A percentile compares a stretch with the other conserved stretches of the same genome.
phyloP scores from a whole-genome alignment of 1,140 invertebrate species.

The Euura saliciscinereae region DNA sequence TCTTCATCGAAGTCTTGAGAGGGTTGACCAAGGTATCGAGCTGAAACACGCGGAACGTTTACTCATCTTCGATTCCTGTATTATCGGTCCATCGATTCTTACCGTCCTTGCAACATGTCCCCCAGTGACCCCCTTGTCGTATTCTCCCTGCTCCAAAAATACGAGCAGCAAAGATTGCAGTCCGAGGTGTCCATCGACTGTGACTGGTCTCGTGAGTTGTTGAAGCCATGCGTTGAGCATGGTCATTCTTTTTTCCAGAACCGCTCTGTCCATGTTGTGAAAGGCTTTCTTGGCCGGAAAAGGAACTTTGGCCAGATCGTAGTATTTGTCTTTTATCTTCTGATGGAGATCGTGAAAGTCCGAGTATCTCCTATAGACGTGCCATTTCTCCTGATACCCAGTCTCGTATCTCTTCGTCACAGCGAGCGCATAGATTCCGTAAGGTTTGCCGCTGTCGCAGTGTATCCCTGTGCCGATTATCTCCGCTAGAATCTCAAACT shows the following conservation, averaged over 20 bases:
- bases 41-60: constrained; percentile 49
- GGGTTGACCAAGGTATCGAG: constrained; percentile 82
- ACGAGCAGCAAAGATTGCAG: constrained; percentile 73
- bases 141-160: constrained; percentile 81
- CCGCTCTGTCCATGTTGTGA: constrained; percentile 87
- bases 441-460: constrained; percentile 80
- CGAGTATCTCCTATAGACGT: constrained; percentile 84
- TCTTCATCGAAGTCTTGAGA: constrained; percentile 80
- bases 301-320: constrained; percentile 76
- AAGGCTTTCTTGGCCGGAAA: constrained; percentile 95
- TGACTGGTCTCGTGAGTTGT: constrained; percentile 67
- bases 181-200: constrained; percentile 69
- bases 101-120: constrained; percentile 67
- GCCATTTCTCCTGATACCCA: constrained; percentile 76
- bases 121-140: constrained; percentile 70
- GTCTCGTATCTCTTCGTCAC: constrained; percentile 72
- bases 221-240: constrained; percentile 86
- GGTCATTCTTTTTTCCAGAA: constrained; percentile 85
- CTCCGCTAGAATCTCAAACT: constrained; percentile 66
- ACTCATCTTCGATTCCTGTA: constrained; percentile 21
- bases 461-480: constrained; percentile 79
- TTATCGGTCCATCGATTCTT: constrained; percentile 20
- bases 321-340: constrained; percentile 81
- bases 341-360: constrained; percentile 90
- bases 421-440: constrained; percentile 88